A percentile compares a stretch with the other conserved stretches of the same genome.
Evolutionary conservation across 1,140 invertebrate genomes (phyloP).

Genomic region (Carcinoscorpius rotundicauda): DNA sequence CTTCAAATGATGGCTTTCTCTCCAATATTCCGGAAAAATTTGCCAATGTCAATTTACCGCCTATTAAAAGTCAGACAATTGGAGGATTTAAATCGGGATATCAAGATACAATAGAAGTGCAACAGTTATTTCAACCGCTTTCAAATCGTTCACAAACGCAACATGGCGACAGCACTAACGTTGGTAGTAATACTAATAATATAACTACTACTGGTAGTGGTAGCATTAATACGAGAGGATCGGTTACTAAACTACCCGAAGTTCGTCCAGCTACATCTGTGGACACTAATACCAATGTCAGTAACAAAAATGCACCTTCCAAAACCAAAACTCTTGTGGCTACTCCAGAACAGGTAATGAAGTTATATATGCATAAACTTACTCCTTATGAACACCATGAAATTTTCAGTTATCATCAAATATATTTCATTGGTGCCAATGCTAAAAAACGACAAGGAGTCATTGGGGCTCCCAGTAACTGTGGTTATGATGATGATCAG

Average conservation of each 20-base stretch:
- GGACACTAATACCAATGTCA: slow-evolving; percentile 19
- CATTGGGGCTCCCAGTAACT: slow-evolving; percentile 71
- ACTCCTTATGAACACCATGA: slow-evolving; percentile 91
- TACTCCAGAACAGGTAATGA: slow-evolving; percentile 80
- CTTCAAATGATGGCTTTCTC: slow-evolving; percentile 21
- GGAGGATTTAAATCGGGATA: slow-evolving; percentile 12
- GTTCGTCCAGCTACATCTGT: background rate
- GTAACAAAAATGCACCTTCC: slow-evolving; percentile 10
- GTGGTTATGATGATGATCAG: slow-evolving; percentile 90
- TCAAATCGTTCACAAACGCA: slow-evolving; percentile 12
- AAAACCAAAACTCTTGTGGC: slow-evolving; percentile 43
- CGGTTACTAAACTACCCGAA: background rate
- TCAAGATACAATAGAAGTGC: slow-evolving; percentile 9
- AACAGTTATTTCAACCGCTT: slow-evolving; percentile 7
- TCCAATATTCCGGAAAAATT: slow-evolving; percentile 23
- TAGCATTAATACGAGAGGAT: background rate
- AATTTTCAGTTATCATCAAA: slow-evolving; percentile 81
- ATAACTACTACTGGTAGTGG: slow-evolving; percentile 19
- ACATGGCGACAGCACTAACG: slow-evolving; percentile 7
- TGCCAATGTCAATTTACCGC: slow-evolving; percentile 18
- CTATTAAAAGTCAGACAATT: slow-evolving; percentile 21
- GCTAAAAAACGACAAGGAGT: slow-evolving; percentile 87
- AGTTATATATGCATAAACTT: slow-evolving; percentile 84
- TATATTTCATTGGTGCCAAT: slow-evolving; percentile 93
- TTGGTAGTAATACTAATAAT: slow-evolving; percentile 5